phyloP scores from a whole-genome alignment of 2,888 invertebrate genomes.

The Eupsilia transversa region DNA sequence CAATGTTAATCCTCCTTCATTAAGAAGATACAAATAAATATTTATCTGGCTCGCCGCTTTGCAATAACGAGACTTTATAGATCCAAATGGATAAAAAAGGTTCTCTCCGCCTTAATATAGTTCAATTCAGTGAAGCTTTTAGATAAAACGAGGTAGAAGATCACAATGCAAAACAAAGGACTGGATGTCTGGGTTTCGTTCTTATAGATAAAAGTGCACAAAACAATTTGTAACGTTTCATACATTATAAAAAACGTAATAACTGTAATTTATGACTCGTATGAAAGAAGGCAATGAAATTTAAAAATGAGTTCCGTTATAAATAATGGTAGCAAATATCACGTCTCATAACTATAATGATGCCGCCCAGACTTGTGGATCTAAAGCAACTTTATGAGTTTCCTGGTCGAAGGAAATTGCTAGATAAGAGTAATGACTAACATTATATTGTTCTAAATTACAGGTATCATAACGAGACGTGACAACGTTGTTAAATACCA shows the following conservation, averaged over 20 bases:
- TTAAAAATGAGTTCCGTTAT: slow-evolving; percentile 20
- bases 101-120: slow-evolving; percentile 51
- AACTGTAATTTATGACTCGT: slow-evolving; percentile 11
- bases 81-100: slow-evolving; percentile 55
- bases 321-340: slow-evolving; percentile 42
- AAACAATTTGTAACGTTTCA: slow-evolving; percentile 23
- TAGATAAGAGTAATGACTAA: slow-evolving; percentile 32
- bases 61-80: slow-evolving; percentile 53
- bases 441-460: slow-evolving; percentile 19
- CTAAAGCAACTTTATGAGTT: slow-evolving; percentile 37
- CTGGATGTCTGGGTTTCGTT: slow-evolving; percentile 13
- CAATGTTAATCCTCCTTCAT: slow-evolving; percentile 58
- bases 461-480: slow-evolving; percentile 19
- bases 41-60: slow-evolving; percentile 44
- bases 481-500: slow-evolving; percentile 30
- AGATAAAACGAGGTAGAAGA: slow-evolving; percentile 50
- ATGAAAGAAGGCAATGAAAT: slow-evolving; percentile 14
- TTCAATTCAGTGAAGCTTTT: slow-evolving; percentile 51
- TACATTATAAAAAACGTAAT: slow-evolving; percentile 36
- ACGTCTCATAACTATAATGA: slow-evolving; percentile 37
- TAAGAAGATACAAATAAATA: slow-evolving; percentile 53
- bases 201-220: slow-evolving; percentile 21
- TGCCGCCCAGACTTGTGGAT: slow-evolving; percentile 16
- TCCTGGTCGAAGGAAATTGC: slow-evolving; percentile 20
- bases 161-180: slow-evolving; percentile 58